Evolutionary conservation across 92 coral and sea anemone genomes (phyloP), one percentile per base, ranked within the genome.

Genomic region (Epizoanthus stellaris): DNA sequence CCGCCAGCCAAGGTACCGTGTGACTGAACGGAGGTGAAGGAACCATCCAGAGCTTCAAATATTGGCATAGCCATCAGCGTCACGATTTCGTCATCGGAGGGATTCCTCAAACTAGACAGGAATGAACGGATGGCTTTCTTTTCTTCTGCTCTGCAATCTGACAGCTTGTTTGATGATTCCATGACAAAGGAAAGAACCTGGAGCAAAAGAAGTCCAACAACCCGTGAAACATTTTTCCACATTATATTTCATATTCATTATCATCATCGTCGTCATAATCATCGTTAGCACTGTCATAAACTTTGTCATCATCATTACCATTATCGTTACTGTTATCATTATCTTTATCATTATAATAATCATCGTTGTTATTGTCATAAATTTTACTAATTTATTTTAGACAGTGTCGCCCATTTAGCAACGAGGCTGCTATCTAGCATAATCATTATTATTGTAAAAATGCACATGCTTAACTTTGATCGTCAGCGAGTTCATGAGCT

Each of bases 21-120:
- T 5, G 86, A 81, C 82, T 91, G 95, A 20, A 94, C 91, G 11
- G 98, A 73, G 0, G 96, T 94, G 76, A 94, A 92, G 34, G 91
- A 86, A 42, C 98, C 98, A 76, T 91, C 93, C 70, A 96, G 76
- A 1, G 98, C 89, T 64, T 94, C 92, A 81, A 96, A 96, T 62
- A 96, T 87, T 17, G 98, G 98, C 86, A 96, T 80, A 53, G 92
- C 82, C 96, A 94, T 93, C 52, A 96, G 81, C 6, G 95, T 85
- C 42, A 92, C 86, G 40, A 91, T 88, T 76, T 96, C 96, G 67
- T 95, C 95, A 76, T 94, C 98, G 6, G 98, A 90, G 53, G 98
- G 98, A 76, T 94, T 94, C 70, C 98, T 87, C 47, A 94, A 53
- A 59, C 95, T 90, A 4, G 98, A 94, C 23, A 94, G 87, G 71